Evolutionary conservation across 53 echinoderm and acorn worm species (phyloP), one percentile per base, ranked within the genome.

Genomic region (Apostichopus leukothele): DNA sequence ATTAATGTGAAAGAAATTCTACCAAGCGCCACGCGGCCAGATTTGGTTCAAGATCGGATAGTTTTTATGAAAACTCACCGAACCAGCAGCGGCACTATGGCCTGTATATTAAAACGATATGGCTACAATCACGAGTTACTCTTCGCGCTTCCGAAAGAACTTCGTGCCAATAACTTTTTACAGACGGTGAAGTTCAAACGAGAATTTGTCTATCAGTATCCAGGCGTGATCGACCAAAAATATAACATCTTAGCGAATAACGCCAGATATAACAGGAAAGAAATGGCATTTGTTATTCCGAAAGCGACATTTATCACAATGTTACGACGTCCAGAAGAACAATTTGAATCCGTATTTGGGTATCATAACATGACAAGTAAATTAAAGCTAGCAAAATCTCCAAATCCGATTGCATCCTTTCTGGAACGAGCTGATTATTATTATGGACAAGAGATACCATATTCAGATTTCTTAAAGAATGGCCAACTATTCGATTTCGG

Each of bases 51-150:
- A 5, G 21, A 88, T 1, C 79, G 76, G 21, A 83, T 93, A 4
- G 94, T 92, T 13, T 94, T 94, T 84, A 14, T 94, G 16, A 94
- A 94, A 75, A 92, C 92, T 6, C 94, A 94, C 92, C 88, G 92
- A 75, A 92, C 92, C 0, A 92, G 78, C 0, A 90, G 92, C 13
- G 87, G 92, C 16, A 94, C 94, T 14, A 67, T 92, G 10, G 75
- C 92, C 3, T 88, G 91, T 13, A 84, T 91, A 6, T 25, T 94
- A 18, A 80, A 91, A 79, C 92, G 94, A 18, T 92, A 92, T 75
- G 94, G 92, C 6, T 84, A 84, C 57, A 52, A 79, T 19, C 83
- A 88, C 19, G 23, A 79, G 4, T 83, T 92, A 26, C 68, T 76
- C 50, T 92, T 94, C 25, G 88, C 88, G 19, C 75, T 92, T 51